Conservation (phyloP, 2,797 vertebrate genomes). For the Cyprinella venusta region DNA sequence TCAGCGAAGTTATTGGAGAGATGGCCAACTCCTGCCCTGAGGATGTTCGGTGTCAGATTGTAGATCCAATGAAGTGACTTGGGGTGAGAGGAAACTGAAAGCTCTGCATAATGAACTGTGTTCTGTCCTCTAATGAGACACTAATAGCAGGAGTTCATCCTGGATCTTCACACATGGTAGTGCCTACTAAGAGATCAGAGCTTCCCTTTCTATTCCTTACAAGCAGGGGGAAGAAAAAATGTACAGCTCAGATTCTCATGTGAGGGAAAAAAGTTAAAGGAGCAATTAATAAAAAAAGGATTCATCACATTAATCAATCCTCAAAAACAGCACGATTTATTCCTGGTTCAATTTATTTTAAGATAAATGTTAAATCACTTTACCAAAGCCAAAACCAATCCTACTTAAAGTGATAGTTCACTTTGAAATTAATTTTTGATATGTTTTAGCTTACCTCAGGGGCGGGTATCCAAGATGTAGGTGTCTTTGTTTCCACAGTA, state of each 20-base stretch:
- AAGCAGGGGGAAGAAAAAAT: not conserved
- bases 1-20: conserved; percentile 53
- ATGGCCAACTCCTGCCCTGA: conserved; percentile 39
- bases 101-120: conserved; percentile 36
- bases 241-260: not conserved
- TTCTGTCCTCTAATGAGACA: conserved; percentile 45
- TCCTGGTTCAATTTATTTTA: not conserved
- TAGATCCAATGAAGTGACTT: conserved; percentile 29
- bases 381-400: conserved; percentile 13
- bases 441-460: too few species aligned
- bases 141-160: conserved; percentile 41
- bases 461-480: too few species aligned
- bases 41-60: conserved; percentile 18
- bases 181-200: conserved; percentile 27
- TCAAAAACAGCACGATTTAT: not conserved
- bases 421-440: too few species aligned
- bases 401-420: not conserved
- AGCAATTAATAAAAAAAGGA: not conserved
- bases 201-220: not conserved
- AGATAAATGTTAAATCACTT: not conserved
- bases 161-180: conserved; percentile 18
- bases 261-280: not conserved
- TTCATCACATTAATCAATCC: not conserved
- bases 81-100: conserved; percentile 27
- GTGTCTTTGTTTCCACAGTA: too few species aligned